Conservation (phyloP, 1,140 invertebrate genomes). For the Hycleus cichorii region DNA sequence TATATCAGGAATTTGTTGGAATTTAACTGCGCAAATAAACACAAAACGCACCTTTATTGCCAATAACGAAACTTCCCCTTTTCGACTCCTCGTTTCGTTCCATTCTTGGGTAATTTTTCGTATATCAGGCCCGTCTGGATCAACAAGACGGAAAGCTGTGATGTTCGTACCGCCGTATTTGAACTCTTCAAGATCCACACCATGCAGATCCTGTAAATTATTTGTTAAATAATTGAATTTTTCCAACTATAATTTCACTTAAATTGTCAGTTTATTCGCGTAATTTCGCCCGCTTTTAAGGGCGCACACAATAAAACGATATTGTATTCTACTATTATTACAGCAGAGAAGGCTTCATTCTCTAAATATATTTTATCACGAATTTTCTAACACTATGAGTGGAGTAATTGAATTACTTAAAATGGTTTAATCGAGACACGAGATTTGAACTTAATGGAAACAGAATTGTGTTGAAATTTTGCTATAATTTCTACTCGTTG, state of each 20-base stretch:
- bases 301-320: too few species aligned
- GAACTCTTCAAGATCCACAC: slow-evolving; percentile 85
- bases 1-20: too few species aligned
- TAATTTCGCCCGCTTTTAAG: background rate
- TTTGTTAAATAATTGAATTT: background rate
- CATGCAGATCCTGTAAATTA: slow-evolving; percentile 71
- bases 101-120: slow-evolving; percentile 71
- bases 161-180: slow-evolving; percentile 91
- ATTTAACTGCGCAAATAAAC: too few species aligned
- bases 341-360: too few species aligned
- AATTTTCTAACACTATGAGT: too few species aligned
- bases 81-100: slow-evolving; percentile 42
- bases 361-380: too few species aligned
- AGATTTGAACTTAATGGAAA: too few species aligned
- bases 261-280: background rate
- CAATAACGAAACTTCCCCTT: slow-evolving; percentile 17
- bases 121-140: slow-evolving; percentile 67
- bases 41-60: slow-evolving; percentile 4
- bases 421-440: too few species aligned
- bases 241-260: background rate
- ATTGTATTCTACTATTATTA: too few species aligned
- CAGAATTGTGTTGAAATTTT: too few species aligned
- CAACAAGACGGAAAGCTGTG: slow-evolving; percentile 77
- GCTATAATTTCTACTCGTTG: too few species aligned
- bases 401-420: too few species aligned